Percentiles rank a stretch among this genome's conserved stretches.
Evolutionary conservation across 2,888 invertebrate species (phyloP).

Genomic region (Dugesia japonica): DNA sequence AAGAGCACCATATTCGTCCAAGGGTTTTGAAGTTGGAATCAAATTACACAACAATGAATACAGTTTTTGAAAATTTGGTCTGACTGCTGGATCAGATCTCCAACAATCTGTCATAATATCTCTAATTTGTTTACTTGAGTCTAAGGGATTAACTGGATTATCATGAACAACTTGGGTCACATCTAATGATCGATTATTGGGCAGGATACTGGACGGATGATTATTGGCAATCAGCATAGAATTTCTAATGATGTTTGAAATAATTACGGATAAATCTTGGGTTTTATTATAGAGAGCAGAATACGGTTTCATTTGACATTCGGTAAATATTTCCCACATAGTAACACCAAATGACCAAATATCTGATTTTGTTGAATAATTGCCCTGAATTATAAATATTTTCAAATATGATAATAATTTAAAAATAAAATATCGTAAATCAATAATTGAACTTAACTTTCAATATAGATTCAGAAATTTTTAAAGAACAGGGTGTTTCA

Average conservation of each 20-base stretch:
- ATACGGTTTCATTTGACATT: conserved; percentile 11
- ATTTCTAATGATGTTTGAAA: conserved; percentile 3
- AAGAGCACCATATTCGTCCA: conserved; percentile 20
- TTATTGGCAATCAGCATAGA: not conserved
- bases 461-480: too few species aligned
- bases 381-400: too few species aligned
- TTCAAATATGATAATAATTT: too few species aligned
- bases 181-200: not conserved
- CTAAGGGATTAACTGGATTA: not conserved
- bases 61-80: conserved; percentile 15
- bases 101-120: conserved; percentile 9
- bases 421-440: too few species aligned
- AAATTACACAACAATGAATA: conserved; percentile 6
- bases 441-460: too few species aligned
- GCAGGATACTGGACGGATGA: not conserved
- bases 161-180: not conserved
- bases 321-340: conserved; percentile 2
- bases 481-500: too few species aligned
- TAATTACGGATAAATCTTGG: not conserved
- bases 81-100: not conserved
- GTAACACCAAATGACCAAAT: not conserved
- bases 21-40: conserved; percentile 8
- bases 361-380: conserved; percentile 15
- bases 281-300: not conserved
- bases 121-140: conserved; percentile 3